Evolutionary conservation across 2,888 invertebrate species (phyloP), one percentile per base, ranked within the genome.

Genomic region (Coenonympha glycerion): DNA sequence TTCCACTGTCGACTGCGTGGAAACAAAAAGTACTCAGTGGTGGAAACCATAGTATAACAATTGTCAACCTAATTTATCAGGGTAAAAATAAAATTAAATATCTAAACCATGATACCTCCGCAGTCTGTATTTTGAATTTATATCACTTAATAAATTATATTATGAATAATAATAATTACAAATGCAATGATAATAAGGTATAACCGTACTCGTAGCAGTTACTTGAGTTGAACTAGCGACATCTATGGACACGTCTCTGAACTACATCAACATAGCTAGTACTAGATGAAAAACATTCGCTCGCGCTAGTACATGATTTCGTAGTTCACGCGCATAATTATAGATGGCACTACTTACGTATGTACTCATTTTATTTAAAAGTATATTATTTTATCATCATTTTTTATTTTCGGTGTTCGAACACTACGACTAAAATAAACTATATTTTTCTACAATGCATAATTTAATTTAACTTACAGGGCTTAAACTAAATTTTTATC

Each of bases 401-500:
- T 0, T 2, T 2, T 30, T 11, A 13, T 13, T 30, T 30, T 6
- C 6, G 13, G 13, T 15, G 11, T n/a, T n/a, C n/a, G n/a, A n/a
- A n/a, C n/a, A n/a, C n/a, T n/a, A n/a, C n/a, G n/a, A n/a, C n/a
- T n/a, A n/a, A n/a, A n/a, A n/a, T n/a, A n/a, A n/a, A n/a, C n/a
- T n/a, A n/a, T 28, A 28, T n/a, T 28, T n/a, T n/a, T 3, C 16
- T 16, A 16, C 9, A n/a, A n/a, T n/a, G n/a, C n/a, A 6, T 33
- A 16, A 9, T 2, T 16, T 33, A 33, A 31, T 1, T 16, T 33
- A 33, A 33, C 3, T 3, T 9, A 3, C 4, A 13, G 1, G n/a
- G n/a, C 11, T 9, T 0, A 13, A 15, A n/a, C 37, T 37, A 36
- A 44, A 65, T 52, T 56, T 60, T 60, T 26, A 64, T 51, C 26